phyloP scores from a whole-genome alignment of 2,888 invertebrate species.

The Magallana nippona region DNA sequence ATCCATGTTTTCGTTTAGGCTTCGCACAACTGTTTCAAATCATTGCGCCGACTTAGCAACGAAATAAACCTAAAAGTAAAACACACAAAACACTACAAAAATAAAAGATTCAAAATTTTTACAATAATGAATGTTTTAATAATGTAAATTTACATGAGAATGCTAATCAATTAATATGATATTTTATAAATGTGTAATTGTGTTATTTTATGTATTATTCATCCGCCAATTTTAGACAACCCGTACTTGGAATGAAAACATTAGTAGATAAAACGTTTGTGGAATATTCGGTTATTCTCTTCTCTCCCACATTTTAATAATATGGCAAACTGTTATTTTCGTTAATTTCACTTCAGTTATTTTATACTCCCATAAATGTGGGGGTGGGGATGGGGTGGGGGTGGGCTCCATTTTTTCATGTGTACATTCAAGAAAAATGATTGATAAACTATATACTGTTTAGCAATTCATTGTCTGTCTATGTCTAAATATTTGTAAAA shows the following conservation, averaged over 20 bases:
- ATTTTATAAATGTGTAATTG: not conserved
- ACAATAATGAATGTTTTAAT: not conserved
- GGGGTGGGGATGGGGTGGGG: no score
- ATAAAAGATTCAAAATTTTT: not conserved
- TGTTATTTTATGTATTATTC: not conserved
- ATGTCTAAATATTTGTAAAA: no score
- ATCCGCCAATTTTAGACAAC: slow-evolving; percentile 18
- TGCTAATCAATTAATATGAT: no score
- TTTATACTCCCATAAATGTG: no score
- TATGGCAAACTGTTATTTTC: no score
- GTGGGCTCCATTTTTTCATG: no score
- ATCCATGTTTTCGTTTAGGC: slow-evolving; percentile 48
- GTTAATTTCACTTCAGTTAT: no score
- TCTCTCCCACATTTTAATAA: not conserved
- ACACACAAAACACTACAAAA: not conserved
- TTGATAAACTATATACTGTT: no score
- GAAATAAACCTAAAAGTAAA: slow-evolving; percentile 39
- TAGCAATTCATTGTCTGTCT: no score
- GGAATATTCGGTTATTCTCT: not conserved
- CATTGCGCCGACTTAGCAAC: slow-evolving; percentile 67
- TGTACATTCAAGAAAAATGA: no score
- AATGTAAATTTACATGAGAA: not conserved
- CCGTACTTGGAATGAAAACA: not conserved
- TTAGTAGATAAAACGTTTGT: not conserved
- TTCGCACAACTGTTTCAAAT: slow-evolving; percentile 59